Evolutionary conservation across 64 coral and sea anemone genomes (phyloP).

Genomic region (Anthopleura sola): DNA sequence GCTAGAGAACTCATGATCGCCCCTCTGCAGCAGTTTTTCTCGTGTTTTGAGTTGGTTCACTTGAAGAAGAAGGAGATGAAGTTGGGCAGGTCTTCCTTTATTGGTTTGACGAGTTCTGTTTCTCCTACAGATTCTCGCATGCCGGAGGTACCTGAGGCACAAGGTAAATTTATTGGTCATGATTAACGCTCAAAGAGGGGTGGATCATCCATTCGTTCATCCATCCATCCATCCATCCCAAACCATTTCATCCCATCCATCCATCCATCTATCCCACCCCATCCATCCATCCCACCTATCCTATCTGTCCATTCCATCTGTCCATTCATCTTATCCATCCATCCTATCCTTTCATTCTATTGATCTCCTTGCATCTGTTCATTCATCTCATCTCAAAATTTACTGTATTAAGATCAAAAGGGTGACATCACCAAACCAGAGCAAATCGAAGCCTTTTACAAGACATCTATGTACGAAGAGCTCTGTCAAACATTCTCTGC

Average conservation of each 20-base stretch:
- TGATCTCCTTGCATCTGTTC: too few species aligned
- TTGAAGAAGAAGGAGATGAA: slow-evolving; percentile 60
- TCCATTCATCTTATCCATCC: too few species aligned
- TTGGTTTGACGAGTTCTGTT: background rate
- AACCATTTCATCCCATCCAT: too few species aligned
- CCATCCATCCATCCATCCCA: too few species aligned
- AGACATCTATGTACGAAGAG: slow-evolving; percentile 70
- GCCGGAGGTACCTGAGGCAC: background rate
- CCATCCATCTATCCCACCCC: too few species aligned
- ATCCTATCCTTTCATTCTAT: background rate
- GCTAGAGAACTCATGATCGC: slow-evolving; percentile 71
- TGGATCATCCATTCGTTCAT: too few species aligned
- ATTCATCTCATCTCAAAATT: background rate
- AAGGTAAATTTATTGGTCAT: background rate
- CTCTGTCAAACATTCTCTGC: slow-evolving; percentile 78
- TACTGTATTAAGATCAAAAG: background rate
- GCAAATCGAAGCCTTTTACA: slow-evolving; percentile 45
- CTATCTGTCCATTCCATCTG: background rate
- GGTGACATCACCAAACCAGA: slow-evolving; percentile 20
- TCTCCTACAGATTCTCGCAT: background rate
- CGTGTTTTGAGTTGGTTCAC: slow-evolving; percentile 78
- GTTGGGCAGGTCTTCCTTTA: slow-evolving; percentile 13
- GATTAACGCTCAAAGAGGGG: too few species aligned
- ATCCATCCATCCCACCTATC: background rate
- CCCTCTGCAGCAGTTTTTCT: slow-evolving; percentile 78